Base-by-base conservation (phyloP, 2,888 invertebrate genomes). In the Drosophila antonietae region DNA sequence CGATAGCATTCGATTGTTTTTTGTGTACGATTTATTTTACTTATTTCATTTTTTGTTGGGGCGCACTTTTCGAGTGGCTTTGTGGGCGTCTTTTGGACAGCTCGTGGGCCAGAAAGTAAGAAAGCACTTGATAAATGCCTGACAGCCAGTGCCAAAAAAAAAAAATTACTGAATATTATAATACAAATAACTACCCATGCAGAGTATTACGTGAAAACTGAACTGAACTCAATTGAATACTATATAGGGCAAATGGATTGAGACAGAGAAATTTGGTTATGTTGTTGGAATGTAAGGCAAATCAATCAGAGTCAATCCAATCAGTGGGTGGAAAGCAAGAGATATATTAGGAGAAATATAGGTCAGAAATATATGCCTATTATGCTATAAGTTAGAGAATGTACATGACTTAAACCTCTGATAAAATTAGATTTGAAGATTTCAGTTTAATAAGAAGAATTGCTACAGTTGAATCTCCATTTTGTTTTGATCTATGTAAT, bases 21-120 rank as follows among this genome's bases (percentile, higher is more conserved):
- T 20, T 66, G 47, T 66, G 44, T 10, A 41, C 60, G 63, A 68
- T 82, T 85, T 68, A 41, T 73, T 39, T 53, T 20, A 35, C 52
- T 53, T 39, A 39, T 28, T 23, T 52, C 15, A 5, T 2, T 49
- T 77, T 47, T 55, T 55, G 7, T 8, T 12, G 41, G 23, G 49
- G 53, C 39, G 33, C 49, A 58, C 28, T 62, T 68, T 28, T n/a
- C 18, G 51, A 52, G 44, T 49, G 39, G 52, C 56, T 68, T 52
- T 39, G 66, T 72, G 73, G 77, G 77, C 81, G 73, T 69, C 51
- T 28, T 28, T 56, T 33, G 18, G 72, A 28, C 77, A 80, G 73
- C 51, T 69, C 70, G 80, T 80, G 80, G 80, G 77, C 77, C 60
- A 31, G 57, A 55, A 68, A 59, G 18, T 37, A 80, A 66, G 78